phyloP scores from a whole-genome alignment of 2,888 invertebrate species.

The Ramazzottius varieornatus region DNA sequence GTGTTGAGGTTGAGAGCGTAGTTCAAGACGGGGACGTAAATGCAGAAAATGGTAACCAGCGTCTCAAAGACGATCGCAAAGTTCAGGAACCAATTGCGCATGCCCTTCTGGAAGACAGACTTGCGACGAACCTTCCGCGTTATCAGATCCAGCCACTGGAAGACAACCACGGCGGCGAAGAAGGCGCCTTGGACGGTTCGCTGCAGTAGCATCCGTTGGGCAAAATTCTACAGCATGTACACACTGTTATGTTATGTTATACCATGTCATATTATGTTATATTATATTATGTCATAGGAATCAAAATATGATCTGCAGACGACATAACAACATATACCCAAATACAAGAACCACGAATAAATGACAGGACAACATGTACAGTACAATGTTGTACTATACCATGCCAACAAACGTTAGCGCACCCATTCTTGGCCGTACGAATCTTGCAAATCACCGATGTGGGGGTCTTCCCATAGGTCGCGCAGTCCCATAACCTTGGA shows the following conservation, averaged over 20 bases:
- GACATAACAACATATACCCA: too few relatives aligned
- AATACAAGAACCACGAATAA: too few relatives aligned
- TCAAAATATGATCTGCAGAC: too few relatives aligned
- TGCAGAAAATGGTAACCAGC: background rate
- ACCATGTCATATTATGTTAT: too few relatives aligned
- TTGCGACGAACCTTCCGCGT: background rate
- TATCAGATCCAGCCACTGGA: background rate
- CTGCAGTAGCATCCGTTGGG: background rate
- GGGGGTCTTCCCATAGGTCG: slow-evolving; percentile 27
- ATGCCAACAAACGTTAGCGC: too few relatives aligned
- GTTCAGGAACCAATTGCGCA: background rate
- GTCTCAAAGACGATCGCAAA: background rate
- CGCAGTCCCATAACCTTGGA: slow-evolving; percentile 24
- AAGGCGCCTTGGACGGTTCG: background rate
- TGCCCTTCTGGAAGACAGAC: slow-evolving; percentile 1
- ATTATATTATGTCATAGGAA: too few relatives aligned
- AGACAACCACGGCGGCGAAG: background rate
- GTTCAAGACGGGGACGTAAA: background rate
- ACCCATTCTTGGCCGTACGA: slow-evolving; percentile 26
- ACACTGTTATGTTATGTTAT: too few relatives aligned
- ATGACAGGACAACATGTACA: too few relatives aligned
- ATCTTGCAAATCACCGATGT: slow-evolving; percentile 27
- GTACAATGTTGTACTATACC: too few relatives aligned
- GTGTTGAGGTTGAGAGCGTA: background rate
- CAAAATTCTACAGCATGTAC: background rate